These are phyloP conservation scores for Pyxicephalus adspersus DNA, from an alignment of 2,113 vertebrate genomes.

Conservation along the genomic window DNA sequence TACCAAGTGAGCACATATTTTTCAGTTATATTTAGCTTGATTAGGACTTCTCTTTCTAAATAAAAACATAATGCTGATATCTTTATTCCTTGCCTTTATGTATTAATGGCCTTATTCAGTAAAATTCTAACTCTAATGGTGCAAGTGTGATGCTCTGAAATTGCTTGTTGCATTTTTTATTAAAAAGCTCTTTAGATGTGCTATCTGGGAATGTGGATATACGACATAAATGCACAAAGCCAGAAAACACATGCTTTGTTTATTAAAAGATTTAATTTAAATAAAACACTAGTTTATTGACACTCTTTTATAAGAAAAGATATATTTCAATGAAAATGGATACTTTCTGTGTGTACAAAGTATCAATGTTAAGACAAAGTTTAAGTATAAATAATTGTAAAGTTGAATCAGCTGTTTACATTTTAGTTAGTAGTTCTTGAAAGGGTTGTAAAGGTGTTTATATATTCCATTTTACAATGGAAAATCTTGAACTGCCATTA, in stretches of 20 bases:
- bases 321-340: neutral
- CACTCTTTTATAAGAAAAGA: neutral
- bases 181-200: neutral
- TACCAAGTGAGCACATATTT: too few relatives aligned
- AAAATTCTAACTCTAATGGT: too few relatives aligned
- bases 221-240: neutral
- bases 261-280: neutral
- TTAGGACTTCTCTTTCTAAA: too few relatives aligned
- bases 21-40: too few relatives aligned
- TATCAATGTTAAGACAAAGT: slow-evolving; percentile 11
- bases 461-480: slow-evolving; percentile 48
- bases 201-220: too few relatives aligned
- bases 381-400: neutral
- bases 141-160: too few relatives aligned
- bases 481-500: slow-evolving; percentile 52
- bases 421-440: slow-evolving; percentile 20
- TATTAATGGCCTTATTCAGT: too few relatives aligned
- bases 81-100: too few relatives aligned
- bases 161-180: neutral
- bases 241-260: neutral
- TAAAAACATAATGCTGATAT: too few relatives aligned
- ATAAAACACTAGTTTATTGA: neutral
- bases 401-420: slow-evolving; percentile 22
- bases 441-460: slow-evolving; percentile 43
- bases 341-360: neutral